These are phyloP conservation scores for Erannis defoliaria DNA, from an alignment of 2,888 invertebrate genomes.

Conservation along the genomic window DNA sequence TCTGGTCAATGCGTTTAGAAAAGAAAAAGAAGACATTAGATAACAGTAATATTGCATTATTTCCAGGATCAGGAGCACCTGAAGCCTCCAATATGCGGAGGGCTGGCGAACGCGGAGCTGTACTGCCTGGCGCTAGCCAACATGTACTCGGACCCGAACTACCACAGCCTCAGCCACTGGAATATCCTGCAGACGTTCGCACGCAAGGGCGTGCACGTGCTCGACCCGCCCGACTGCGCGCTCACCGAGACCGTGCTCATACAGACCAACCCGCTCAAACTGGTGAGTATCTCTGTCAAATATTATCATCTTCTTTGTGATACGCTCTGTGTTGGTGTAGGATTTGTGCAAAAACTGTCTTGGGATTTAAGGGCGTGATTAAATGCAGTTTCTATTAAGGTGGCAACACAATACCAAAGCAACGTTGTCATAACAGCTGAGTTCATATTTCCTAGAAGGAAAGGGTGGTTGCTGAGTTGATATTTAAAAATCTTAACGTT, in stretches of 20 bases:
- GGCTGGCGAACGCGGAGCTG: slow-evolving; percentile 96
- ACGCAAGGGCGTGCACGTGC: slow-evolving; percentile 95
- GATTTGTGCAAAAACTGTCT: not conserved
- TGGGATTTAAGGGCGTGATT: too few relatives aligned
- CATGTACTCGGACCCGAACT: slow-evolving; percentile 98
- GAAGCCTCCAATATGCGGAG: slow-evolving; percentile 96
- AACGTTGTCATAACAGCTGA: too few relatives aligned
- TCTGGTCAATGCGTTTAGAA: too few relatives aligned
- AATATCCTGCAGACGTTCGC: slow-evolving; percentile 97
- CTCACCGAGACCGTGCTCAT: slow-evolving; percentile 98
- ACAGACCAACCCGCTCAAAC: slow-evolving; percentile 97
- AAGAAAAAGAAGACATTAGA: too few relatives aligned
- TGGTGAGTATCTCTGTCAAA: slow-evolving; percentile 86
- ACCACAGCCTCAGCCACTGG: slow-evolving; percentile 98
- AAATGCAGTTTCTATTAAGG: too few relatives aligned
- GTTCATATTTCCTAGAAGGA: too few relatives aligned
- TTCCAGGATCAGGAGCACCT: slow-evolving; percentile 96
- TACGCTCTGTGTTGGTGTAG: not conserved
- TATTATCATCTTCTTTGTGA: too few relatives aligned
- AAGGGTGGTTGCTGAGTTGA: too few relatives aligned
- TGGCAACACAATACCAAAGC: too few relatives aligned
- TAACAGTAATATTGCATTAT: not conserved
- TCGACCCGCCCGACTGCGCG: slow-evolving; percentile 93
- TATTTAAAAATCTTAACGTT: too few relatives aligned
- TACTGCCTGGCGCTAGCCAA: slow-evolving; percentile 97